Base-by-base conservation (phyloP, 2,797 vertebrate genomes). In the Alcedo atthis region DNA sequence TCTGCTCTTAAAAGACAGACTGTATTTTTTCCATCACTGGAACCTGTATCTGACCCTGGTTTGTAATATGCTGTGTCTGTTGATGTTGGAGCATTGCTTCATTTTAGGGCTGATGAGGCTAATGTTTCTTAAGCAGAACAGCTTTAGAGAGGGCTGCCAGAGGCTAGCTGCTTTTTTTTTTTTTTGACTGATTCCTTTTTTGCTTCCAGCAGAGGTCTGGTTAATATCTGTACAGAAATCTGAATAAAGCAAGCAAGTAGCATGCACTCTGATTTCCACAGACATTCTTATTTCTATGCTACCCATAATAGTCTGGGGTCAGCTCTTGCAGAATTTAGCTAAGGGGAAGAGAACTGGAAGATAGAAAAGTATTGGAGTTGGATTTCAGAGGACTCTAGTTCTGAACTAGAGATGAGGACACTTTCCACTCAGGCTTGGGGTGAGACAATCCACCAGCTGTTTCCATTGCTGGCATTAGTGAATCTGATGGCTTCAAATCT, bases 91-190 rank as follows among this genome's bases (percentile, higher is more conserved):
- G 77, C 45, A 81, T 81, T 63, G 7, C 83, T 90, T 87, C 55
- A 70, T 81, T 85, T 57, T 87, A 55, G 48, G 53, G 68, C 74
- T 91, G 74, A 83, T 89, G 55, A 58, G 54, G 51, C 92, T 93
- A 78, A 91, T 68, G 48, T 89, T 84, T 95, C 82, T 93, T 61
- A 87, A 80, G 89, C 83, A 92, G 77, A 94, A 67, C 59, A 74
- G 48, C 84, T 93, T 90, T 67, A 66, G 67, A 73, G 82, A 94
- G 85, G 89, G 82, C 91, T 95, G 67, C 92, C 92, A 93, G 79
- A 55, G 77, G 74, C 81, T 86, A 70, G 77, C 55, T 83, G 77
- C 74, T 85, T 66, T 70, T 53, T 69, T 40, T 92, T 85, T 73
- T 70, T 53, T 69, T 40, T 86, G 67, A 32, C 59, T 86, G 82